Base-by-base conservation (phyloP, 2,888 invertebrate genomes). In the Polymixis lichenea region DNA sequence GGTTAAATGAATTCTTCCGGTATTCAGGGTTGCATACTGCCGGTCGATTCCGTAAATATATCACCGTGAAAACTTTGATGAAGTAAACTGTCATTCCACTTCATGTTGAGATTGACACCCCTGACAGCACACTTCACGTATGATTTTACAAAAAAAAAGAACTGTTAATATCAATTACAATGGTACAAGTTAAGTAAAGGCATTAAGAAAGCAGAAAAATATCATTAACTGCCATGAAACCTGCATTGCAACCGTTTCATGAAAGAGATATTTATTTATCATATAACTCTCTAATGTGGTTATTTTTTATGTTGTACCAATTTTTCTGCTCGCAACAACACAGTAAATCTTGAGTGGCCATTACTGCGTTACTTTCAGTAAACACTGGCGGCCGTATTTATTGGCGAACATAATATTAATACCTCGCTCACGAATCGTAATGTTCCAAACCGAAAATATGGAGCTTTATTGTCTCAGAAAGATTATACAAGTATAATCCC, bases 401-500 rank as follows among this genome's bases (percentile, higher is more conserved):
- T 67, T 67, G 66, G 55, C 69, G 32, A 72, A 77, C 58, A 49
- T 55, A 38, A 72, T 77, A 61, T 80, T 66, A 75, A 76, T 72
- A 73, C 69, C 17, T 58, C 25, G 49, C 13, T 51, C 56, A 38
- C 69, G 55, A 38, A 72, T 70, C 19, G 28, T 71, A 67, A 81
- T 82, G 38, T 55, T 17, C 25, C 22, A 22, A 77, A 38, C 65
- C 43, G 53, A 71, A 82, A 82, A 74, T 78, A 82, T 60, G 28
- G 22, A 55, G 38, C 53, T 58, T 58, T 75, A 72, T 81, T 81
- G 70, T 70, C 61, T 73, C 58, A 8, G 46, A 38, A 66, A 75
- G 56, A 75, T 72, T 65, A 72, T 82, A 67, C 19, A 60, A 72
- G 66, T 67, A 32, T 62, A 64, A 82, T 80, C 72, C 60, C 56